Evolutionary conservation across 1,140 invertebrate species (phyloP), one percentile per base, ranked within the genome.

Genomic region (Bactericera cockerelli): DNA sequence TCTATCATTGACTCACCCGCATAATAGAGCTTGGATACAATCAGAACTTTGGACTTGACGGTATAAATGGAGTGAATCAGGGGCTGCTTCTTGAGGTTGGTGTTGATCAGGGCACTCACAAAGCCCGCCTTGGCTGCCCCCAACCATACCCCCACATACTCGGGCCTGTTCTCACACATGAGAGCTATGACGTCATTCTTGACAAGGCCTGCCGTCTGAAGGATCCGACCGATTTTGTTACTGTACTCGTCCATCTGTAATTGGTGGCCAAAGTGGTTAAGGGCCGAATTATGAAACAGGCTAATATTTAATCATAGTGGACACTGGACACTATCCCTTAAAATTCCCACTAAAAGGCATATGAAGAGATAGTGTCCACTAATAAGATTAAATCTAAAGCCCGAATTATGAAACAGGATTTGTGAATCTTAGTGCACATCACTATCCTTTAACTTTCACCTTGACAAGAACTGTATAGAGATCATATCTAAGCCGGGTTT

Each of bases 61-160:
- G 70, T 66, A 25, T 62, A 66, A 11, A 87, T 72, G 61, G 79
- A 83, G 68, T 87, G 83, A 8, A 70, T 64, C 2, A 88, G 69
- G 1, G 82, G 70, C 55, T 81, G 72, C 1, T 74, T 65, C 42
- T 78, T 72, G 25, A 86, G 70, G 68, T 86, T 84, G 19, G 77
- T 81, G 67, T 88, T 88, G 36, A 88, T 79, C 28, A 87, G 73
- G 8, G 84, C 81, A 1, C 81, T 76, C 1, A 80, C 70, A 1
- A 83, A 75, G 3, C 85, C 86, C 54, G 77, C 64, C 66, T 78
- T 82, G 2, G 77, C 76, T 49, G 86, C 67, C 13, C 83, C 84
- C 0, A 86, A 68, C 83, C 83, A 86, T 1, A 69, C 72, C 26
- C 77, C 78, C 10, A 83, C 70, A 66, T 76, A 83, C 66, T 85